Base-by-base conservation (phyloP, 2,888 invertebrate species). In the Dicyrtomina minuta region DNA sequence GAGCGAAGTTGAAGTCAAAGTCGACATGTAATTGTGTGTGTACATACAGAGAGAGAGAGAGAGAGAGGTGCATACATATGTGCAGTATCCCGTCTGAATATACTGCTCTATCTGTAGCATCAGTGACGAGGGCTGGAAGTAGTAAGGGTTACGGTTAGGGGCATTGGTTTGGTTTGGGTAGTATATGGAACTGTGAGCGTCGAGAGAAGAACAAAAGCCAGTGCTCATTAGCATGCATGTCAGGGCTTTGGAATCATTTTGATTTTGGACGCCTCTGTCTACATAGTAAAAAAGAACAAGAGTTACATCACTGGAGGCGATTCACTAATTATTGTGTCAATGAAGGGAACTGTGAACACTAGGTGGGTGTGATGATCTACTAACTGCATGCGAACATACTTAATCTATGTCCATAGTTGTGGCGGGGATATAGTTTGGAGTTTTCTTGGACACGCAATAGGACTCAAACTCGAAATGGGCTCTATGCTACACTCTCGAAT, bases 241-340 rank as follows among this genome's bases (percentile, higher is more conserved):
- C 75, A 71, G 61, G 72, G 64, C 64, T 66, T 33, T 49, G 70
- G 70, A 77, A 74, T 75, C 75, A 72, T 73, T 77, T 77, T 77
- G 75, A 77, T 77, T 76, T 72, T 66, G 61, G 69, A 64, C 49
- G 62, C 55, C 61, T 53, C 33, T 46, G 20, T 56, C 67, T 17
- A 59, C 55, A 60, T 22, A 41, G 46, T 20, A 41, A 33, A 66
- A 41, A 43, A 59, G 60, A 55, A 60, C 61, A 60, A 59, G 66
- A 68, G 51, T 67, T 70, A 68, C 70, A 70, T 59, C 70, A 72
- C 76, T 74, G 64, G 68, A 72, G 74, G 72, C 74, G 44, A 68
- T 72, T 72, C 70, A 74, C 76, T 76, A 76, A 76, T 76, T 76
- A 75, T 75, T 74, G 72, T 72, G 73, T 76, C 76, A 75, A 74